Percentiles rank a stretch among this genome's conserved stretches.
phyloP scores from a whole-genome alignment of 2,888 invertebrate genomes.

The Dynastes tityus region DNA sequence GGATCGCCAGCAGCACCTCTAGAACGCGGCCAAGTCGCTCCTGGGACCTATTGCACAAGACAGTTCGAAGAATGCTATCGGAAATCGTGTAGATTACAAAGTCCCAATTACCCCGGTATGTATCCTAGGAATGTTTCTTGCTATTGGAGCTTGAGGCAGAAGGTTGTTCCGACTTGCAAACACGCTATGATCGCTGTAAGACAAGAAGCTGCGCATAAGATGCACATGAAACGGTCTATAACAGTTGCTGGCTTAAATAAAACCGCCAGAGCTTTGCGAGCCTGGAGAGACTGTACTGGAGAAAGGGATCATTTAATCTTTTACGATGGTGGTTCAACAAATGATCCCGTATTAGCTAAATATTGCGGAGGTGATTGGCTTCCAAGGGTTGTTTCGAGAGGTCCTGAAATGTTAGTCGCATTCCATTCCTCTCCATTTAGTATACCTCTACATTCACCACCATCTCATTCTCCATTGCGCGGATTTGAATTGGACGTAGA shows the following conservation, averaged over 20 bases:
- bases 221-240: slow-evolving; percentile 80
- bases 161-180: slow-evolving; percentile 89
- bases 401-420: slow-evolving; percentile 89
- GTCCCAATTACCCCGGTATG: slow-evolving; percentile 93
- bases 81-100: slow-evolving; percentile 89
- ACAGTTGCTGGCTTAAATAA: slow-evolving; percentile 81
- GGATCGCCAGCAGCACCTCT: slow-evolving; percentile 84
- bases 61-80: slow-evolving; percentile 89
- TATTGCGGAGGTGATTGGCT: slow-evolving; percentile 92
- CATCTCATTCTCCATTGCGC: slow-evolving; percentile 79
- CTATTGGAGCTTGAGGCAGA: slow-evolving; percentile 89
- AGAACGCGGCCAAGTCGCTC: slow-evolving; percentile 88
- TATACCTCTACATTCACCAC: slow-evolving; percentile 80
- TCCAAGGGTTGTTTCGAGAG: slow-evolving; percentile 83
- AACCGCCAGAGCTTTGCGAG: slow-evolving; percentile 80
- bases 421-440: slow-evolving; percentile 90
- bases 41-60: slow-evolving; percentile 77
- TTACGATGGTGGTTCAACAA: slow-evolving; percentile 87
- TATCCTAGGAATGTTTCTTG: slow-evolving; percentile 92
- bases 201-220: slow-evolving; percentile 83
- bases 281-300: slow-evolving; percentile 88
- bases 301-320: slow-evolving; percentile 89
- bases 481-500: slow-evolving; percentile 92
- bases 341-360: slow-evolving; percentile 87
- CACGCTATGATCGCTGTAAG: slow-evolving; percentile 92